Evolutionary conservation across 2,888 invertebrate species (phyloP).

Genomic region (Nomada ruficornis): DNA sequence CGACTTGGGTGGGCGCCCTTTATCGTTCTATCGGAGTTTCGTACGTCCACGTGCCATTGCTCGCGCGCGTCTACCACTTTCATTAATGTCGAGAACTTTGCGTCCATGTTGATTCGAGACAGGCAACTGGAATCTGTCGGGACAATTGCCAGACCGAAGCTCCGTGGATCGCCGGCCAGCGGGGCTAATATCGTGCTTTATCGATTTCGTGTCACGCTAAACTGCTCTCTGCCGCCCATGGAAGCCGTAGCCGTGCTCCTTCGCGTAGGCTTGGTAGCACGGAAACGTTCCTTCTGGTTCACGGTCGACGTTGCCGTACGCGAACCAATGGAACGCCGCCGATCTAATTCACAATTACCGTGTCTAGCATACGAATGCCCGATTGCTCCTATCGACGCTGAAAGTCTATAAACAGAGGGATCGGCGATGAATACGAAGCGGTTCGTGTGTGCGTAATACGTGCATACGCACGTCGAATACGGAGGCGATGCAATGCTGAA

Average conservation of each 20-base stretch:
- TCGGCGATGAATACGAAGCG: too few relatives aligned
- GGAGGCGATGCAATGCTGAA: neutral
- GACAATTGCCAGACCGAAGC: neutral
- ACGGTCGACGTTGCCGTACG: constrained; percentile 40
- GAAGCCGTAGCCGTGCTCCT: constrained; percentile 58
- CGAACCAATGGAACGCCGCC: neutral
- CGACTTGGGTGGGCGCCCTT: neutral
- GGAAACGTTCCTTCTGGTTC: constrained; percentile 51
- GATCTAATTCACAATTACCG: neutral
- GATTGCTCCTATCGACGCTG: too few relatives aligned
- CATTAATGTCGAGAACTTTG: too few relatives aligned
- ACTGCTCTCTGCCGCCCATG: constrained; percentile 34
- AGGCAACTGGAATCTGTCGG: neutral
- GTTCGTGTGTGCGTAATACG: too few relatives aligned
- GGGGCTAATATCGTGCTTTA: constrained; percentile 68
- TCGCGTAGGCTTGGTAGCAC: constrained; percentile 17
- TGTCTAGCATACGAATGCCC: too few relatives aligned
- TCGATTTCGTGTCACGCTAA: constrained; percentile 69
- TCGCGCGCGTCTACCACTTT: too few relatives aligned
- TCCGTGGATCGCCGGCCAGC: constrained; percentile 22
- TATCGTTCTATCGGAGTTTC: neutral
- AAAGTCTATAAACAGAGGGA: too few relatives aligned
- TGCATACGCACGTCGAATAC: too few relatives aligned
- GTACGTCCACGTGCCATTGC: neutral
- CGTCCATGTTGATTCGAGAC: too few relatives aligned